Evolutionary conservation across 2,888 invertebrate species (phyloP).

Genomic region (Pheosia tremula): DNA sequence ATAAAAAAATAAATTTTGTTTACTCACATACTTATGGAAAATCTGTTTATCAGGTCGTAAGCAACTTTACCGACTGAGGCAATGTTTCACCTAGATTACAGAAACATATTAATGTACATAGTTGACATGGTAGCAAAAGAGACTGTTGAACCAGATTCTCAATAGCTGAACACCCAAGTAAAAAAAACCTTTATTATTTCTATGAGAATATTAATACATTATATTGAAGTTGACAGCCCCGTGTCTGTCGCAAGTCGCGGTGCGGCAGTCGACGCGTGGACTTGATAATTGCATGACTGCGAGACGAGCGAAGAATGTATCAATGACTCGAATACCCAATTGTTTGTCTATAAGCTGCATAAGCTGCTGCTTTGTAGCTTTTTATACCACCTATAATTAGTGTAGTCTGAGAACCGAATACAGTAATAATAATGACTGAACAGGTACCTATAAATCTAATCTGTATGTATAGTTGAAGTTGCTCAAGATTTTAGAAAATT

Average conservation of each 20-base stretch:
- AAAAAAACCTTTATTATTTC: too few species aligned
- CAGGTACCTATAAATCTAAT: neutral
- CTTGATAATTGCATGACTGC: slow-evolving; percentile 33
- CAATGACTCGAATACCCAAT: slow-evolving; percentile 12
- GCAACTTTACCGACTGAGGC: too few species aligned
- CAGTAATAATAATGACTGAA: neutral
- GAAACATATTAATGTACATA: too few species aligned
- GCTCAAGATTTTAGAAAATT: neutral
- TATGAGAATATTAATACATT: neutral
- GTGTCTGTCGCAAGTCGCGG: slow-evolving; percentile 18
- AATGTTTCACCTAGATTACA: too few species aligned
- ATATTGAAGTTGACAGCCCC: neutral
- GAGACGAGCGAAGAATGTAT: slow-evolving; percentile 13
- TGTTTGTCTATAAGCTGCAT: slow-evolving; percentile 10
- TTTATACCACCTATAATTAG: neutral
- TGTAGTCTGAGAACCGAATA: neutral
- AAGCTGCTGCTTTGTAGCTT: slow-evolving; percentile 16
- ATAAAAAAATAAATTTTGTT: neutral
- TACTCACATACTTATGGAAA: too few species aligned
- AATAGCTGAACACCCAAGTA: too few species aligned
- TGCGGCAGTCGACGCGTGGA: slow-evolving; percentile 11
- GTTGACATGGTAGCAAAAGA: too few species aligned
- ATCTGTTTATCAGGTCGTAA: too few species aligned
- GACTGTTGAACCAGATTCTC: too few species aligned
- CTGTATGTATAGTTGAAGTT: too few species aligned